phyloP scores from a whole-genome alignment of 2,797 vertebrate species.

The Odontamblyopus lacepedii region DNA sequence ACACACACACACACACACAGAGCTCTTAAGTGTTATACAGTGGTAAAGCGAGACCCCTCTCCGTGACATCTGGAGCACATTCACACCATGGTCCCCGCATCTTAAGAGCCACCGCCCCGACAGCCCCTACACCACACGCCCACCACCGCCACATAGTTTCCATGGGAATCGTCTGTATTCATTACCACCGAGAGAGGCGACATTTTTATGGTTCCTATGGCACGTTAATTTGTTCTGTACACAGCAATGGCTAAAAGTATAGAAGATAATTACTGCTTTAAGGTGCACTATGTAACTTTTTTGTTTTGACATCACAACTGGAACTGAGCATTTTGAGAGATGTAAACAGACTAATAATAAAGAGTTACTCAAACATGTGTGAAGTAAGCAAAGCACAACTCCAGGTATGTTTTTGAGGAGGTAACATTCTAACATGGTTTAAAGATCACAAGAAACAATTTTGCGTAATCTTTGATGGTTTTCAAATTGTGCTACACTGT shows the following conservation, averaged over 20 bases:
- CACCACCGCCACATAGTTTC: slow-evolving; percentile 61
- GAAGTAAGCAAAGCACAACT: too few relatives aligned
- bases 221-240: background rate
- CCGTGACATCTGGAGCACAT: slow-evolving; percentile 51
- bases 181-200: slow-evolving; percentile 13
- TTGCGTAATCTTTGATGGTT: too few relatives aligned
- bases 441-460: too few relatives aligned
- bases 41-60: slow-evolving; percentile 52
- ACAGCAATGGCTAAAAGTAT: background rate
- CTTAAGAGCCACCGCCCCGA: slow-evolving; percentile 50
- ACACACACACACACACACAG: background rate
- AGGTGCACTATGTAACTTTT: too few relatives aligned
- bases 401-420: too few relatives aligned
- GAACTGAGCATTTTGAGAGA: too few relatives aligned
- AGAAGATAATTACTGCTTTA: too few relatives aligned
- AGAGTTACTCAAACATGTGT: too few relatives aligned
- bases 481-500: too few relatives aligned
- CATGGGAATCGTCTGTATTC: slow-evolving; percentile 46
- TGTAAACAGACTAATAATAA: too few relatives aligned
- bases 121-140: slow-evolving; percentile 40
- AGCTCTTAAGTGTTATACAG: slow-evolving; percentile 13
- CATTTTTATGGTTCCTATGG: background rate
- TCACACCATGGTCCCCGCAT: slow-evolving; percentile 27
- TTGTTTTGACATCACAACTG: too few relatives aligned
- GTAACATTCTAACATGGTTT: too few relatives aligned